A percentile compares a stretch with the other conserved stretches of the same genome.
Conservation (phyloP, 2,797 vertebrate genomes). For the Epinephelus awoara region DNA sequence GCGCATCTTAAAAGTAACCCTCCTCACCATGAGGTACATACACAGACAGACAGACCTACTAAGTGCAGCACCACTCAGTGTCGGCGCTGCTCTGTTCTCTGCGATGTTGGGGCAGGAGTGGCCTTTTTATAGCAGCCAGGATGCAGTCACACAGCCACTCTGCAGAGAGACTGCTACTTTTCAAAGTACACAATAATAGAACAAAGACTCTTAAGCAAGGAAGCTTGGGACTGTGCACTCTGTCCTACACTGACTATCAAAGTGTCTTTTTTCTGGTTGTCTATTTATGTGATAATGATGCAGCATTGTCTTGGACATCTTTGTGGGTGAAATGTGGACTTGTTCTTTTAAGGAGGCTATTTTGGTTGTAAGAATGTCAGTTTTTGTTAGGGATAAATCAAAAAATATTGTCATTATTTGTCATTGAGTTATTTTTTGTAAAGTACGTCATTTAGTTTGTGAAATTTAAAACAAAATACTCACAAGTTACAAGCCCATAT, state of each 20-base stretch:
- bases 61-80: slow-evolving; percentile 63
- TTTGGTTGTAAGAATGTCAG: not conserved
- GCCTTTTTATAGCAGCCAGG: slow-evolving; percentile 78
- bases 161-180: slow-evolving; percentile 67
- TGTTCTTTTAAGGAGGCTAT: slow-evolving; percentile 10
- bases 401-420: not conserved
- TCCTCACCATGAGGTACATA: slow-evolving; percentile 58
- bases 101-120: slow-evolving; percentile 59
- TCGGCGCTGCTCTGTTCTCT: slow-evolving; percentile 52
- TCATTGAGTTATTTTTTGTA: not conserved
- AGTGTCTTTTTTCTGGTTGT: slow-evolving; percentile 36
- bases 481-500: not conserved
- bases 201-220: slow-evolving; percentile 75
- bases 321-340: slow-evolving; percentile 6
- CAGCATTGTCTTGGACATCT: slow-evolving; percentile 17
- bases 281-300: slow-evolving; percentile 49
- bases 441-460: not conserved
- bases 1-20: slow-evolving; percentile 59
- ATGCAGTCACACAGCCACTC: slow-evolving; percentile 74
- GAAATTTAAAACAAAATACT: not conserved
- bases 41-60: slow-evolving; percentile 42
- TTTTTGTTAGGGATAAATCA: not conserved
- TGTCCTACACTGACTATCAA: slow-evolving; percentile 53
- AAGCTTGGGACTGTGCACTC: slow-evolving; percentile 57
- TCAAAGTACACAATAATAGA: slow-evolving; percentile 76